Percentiles rank a stretch among this genome's conserved stretches.
Conservation (phyloP, 2,888 invertebrate species). For the Polymixis lichenea region DNA sequence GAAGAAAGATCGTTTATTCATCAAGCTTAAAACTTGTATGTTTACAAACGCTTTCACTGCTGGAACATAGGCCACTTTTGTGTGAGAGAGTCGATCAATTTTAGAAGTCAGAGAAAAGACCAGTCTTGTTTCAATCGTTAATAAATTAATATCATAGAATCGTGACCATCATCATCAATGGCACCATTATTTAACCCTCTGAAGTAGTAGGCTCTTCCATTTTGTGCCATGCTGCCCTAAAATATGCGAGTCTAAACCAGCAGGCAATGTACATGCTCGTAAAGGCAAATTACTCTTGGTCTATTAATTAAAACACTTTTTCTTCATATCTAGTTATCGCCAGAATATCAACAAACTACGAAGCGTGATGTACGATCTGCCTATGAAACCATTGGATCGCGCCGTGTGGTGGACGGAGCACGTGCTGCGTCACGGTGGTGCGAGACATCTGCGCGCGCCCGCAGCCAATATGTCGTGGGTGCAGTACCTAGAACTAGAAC, state of each 20-base stretch:
- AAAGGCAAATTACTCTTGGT: background rate
- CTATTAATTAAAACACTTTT: background rate
- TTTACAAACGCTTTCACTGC: too few relatives aligned
- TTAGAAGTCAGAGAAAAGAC: background rate
- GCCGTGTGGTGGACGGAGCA: slow-evolving; percentile 89
- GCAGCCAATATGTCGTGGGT: too few relatives aligned
- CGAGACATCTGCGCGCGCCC: too few relatives aligned
- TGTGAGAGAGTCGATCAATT: background rate
- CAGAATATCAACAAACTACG: slow-evolving; percentile 47
- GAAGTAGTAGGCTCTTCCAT: background rate
- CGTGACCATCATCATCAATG: too few relatives aligned
- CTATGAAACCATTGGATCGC: slow-evolving; percentile 70
- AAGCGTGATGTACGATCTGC: slow-evolving; percentile 41
- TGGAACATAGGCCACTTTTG: background rate
- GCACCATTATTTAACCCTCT: too few relatives aligned
- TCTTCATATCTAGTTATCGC: slow-evolving; percentile 44
- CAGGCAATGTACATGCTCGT: background rate
- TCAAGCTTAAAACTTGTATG: too few relatives aligned
- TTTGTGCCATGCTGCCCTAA: background rate
- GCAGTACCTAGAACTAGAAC: too few relatives aligned
- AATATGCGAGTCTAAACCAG: background rate
- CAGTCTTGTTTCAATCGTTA: background rate
- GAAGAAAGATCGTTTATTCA: too few relatives aligned
- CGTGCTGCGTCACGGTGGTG: background rate
- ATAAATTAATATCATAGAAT: background rate